Percentiles rank a stretch among this genome's conserved stretches.
These are phyloP conservation scores for Lepisosteus osseus DNA, from an alignment of 2,113 vertebrate species.

Conservation along the genomic window DNA sequence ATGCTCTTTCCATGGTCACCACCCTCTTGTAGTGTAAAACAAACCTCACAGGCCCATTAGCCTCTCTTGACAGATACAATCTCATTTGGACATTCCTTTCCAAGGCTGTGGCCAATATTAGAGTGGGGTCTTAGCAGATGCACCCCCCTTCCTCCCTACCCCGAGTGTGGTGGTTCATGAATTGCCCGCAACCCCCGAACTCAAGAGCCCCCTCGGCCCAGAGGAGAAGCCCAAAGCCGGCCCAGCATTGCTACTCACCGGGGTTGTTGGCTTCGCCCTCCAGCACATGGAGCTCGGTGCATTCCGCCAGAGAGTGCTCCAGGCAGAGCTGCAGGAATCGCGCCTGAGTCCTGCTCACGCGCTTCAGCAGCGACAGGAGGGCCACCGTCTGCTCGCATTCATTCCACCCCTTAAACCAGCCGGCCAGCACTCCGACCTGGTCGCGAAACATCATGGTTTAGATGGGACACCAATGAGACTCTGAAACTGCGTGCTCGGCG, in stretches of 20 bases:
- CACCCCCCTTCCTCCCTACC: too few species aligned
- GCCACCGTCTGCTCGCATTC: conserved; percentile 98
- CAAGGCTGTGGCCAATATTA: background rate
- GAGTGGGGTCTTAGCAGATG: background rate
- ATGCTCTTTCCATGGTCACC: conserved; percentile 59
- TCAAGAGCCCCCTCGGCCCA: too few species aligned
- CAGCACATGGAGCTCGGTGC: conserved; percentile 90
- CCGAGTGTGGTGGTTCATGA: too few species aligned
- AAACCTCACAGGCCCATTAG: conserved; percentile 24
- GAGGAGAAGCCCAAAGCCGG: too few species aligned
- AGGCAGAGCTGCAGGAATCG: conserved; percentile 97
- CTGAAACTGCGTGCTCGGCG: background rate
- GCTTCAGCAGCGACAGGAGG: conserved; percentile 89
- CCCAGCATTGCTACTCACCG: conserved; percentile 66
- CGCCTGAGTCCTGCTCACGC: conserved; percentile 93
- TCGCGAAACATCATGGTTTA: conserved; percentile 99
- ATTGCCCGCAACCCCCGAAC: too few species aligned
- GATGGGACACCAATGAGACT: conserved; percentile 13
- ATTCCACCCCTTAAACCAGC: conserved; percentile 99
- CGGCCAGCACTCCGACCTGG: conserved; percentile 93
- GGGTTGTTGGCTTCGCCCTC: conserved; percentile 95
- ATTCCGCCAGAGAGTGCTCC: conserved; percentile 93
- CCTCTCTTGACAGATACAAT: conserved; percentile 4
- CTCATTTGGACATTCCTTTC: background rate
- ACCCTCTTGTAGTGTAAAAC: conserved; percentile 57